Base-by-base conservation (phyloP, 2,888 invertebrate species). In the Lymantria monacha region DNA sequence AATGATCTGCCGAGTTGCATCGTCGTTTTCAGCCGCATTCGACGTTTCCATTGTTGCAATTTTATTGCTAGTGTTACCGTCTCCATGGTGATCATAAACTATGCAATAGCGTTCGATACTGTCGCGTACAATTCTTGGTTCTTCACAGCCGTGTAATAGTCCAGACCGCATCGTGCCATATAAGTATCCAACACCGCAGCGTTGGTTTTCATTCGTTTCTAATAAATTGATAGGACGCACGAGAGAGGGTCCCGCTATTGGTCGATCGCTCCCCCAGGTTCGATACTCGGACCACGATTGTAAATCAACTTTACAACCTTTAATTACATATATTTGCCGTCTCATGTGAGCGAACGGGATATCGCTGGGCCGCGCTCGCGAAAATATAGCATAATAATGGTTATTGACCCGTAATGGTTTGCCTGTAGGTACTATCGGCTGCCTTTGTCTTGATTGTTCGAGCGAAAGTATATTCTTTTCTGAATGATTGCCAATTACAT, bases 271-370 rank as follows among this genome's bases (percentile, higher is more conserved):
- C 81, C 85, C 76, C 81, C 74, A 71, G 81, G 82, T 79, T 83
- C 85, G 81, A 85, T 85, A 80, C 87, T 79, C 83, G 75, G 80
- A 74, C 86, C 82, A 72, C 81, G 74, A 87, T 79, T 85, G 90
- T 91, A 91, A 91, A 91, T 91, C 90, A 91, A 88, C 85, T 91
- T 91, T 91, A 91, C 90, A 90, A 84, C 90, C 88, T 88, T 89
- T 90, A 91, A 91, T 91, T 91, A 90, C 90, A 91, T 83, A 89
- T 88, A 90, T 91, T 91, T 88, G 87, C 90, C 85, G 81, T 89
- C 88, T 87, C 85, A 87, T 87, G 85, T 81, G 83, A 85, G 82
- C 73, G 86, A 81, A 81, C 80, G 85, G 83, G 84, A 83, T 87
- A 89, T 89, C 88, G 83, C 83, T 83, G 87, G 85, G 87, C 83